Percentiles rank a stretch among this genome's conserved stretches.
Evolutionary conservation across 2,113 vertebrate genomes (phyloP).

Genomic region (Grallaria varia): DNA sequence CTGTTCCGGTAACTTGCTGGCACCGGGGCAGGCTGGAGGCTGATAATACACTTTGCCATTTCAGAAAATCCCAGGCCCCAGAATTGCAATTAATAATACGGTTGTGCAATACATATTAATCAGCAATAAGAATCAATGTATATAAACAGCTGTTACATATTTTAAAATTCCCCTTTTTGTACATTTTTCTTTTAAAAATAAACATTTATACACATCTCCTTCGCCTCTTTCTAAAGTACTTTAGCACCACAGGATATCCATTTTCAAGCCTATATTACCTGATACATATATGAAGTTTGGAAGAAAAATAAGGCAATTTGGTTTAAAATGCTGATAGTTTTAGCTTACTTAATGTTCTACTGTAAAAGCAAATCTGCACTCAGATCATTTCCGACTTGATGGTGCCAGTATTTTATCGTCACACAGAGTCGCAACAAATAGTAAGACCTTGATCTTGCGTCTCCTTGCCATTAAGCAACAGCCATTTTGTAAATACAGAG

Average conservation of each 20-base stretch:
- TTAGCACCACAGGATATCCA: slow-evolving; percentile 95
- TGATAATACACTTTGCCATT: background rate
- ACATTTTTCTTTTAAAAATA: slow-evolving; percentile 85
- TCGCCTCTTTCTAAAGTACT: slow-evolving; percentile 81
- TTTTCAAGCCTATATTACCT: slow-evolving; percentile 92
- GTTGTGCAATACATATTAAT: slow-evolving; percentile 87
- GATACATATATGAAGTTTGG: slow-evolving; percentile 87
- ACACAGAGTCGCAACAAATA: slow-evolving; percentile 64
- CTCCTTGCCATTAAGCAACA: slow-evolving; percentile 61
- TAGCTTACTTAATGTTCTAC: slow-evolving; percentile 82
- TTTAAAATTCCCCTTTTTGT: slow-evolving; percentile 85
- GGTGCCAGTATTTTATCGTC: slow-evolving; percentile 70
- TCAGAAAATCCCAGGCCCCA: slow-evolving; percentile 69
- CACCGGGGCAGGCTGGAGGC: slow-evolving; percentile 53
- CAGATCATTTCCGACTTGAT: slow-evolving; percentile 64
- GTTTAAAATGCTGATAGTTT: slow-evolving; percentile 87
- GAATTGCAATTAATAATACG: slow-evolving; percentile 68
- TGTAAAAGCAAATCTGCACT: slow-evolving; percentile 79
- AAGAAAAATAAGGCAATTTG: slow-evolving; percentile 92
- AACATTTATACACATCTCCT: slow-evolving; percentile 84
- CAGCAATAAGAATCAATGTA: slow-evolving; percentile 88
- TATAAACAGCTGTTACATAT: slow-evolving; percentile 85
- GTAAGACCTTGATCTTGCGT: slow-evolving; percentile 67
- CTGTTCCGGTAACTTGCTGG: slow-evolving; percentile 23
- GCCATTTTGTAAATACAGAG: slow-evolving; percentile 56